Base-by-base conservation (phyloP, 2,888 invertebrate genomes). In the Hyalella azteca region DNA sequence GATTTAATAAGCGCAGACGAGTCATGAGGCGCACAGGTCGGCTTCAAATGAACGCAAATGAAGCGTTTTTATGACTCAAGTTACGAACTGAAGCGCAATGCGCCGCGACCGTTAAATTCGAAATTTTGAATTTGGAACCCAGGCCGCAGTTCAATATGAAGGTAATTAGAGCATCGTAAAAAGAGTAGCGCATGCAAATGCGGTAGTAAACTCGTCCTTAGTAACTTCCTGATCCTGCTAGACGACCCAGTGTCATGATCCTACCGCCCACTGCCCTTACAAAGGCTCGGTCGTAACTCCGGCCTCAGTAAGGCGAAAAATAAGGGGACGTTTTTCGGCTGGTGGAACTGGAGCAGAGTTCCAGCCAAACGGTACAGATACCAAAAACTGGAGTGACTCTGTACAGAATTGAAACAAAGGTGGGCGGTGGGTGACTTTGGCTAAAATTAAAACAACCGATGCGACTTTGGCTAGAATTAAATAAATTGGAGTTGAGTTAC, bases 141-240 rank as follows among this genome's bases (percentile, higher is more conserved):
- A 32, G 66, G 66, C 66, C 66, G 66, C 66, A 66, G 66, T 66
- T 66, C 66, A 66, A 66, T 66, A 66, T 66, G 66, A 66, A 66
- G 66, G 66, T 66, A 66, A 66, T 66, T 66, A 66, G 66, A 66
- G 66, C 66, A 36, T 66, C 66, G 66, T 66, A 66, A 66, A 66
- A 66, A n/a, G 32, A 36, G 32, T 66, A 66, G 66, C 66, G 66
- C 39, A 66, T 66, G 66, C 66, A 66, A 66, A 66, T 66, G 66
- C 39, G 66, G 66, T 19, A 36, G 66, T 66, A 66, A 66, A 66
- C 36, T 66, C 36, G 36, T 36, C 36, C 29, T 66, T 66, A 36
- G 66, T 13, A 66, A 36, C 66, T 66, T 66, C 66, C 66, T 66
- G 66, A 66, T 66, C 66, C 66, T 15, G 66, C 36, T 11, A 5